phyloP scores from a whole-genome alignment of 2,888 invertebrate genomes.

The Disparrhopalites patrizii region DNA sequence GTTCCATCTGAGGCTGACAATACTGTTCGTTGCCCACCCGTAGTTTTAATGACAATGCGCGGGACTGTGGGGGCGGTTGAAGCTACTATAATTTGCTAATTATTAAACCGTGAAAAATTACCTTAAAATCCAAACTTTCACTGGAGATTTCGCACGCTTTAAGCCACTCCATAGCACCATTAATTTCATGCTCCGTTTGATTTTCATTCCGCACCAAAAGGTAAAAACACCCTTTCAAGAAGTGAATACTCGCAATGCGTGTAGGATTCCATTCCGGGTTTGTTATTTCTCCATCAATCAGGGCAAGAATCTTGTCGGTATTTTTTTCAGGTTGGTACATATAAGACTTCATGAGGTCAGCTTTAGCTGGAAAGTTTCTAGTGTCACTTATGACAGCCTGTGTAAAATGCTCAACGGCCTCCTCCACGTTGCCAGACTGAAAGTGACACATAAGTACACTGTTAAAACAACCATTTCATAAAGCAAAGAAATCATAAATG shows the following conservation, averaged over 20 bases:
- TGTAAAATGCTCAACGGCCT: conserved; percentile 1
- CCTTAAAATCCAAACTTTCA: conserved; percentile 5
- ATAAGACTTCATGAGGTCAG: conserved; percentile 8
- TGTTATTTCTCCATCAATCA: neutral
- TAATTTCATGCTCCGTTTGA: neutral
- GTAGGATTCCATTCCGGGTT: neutral
- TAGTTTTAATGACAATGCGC: conserved; percentile 39
- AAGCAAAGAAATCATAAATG: too few relatives aligned
- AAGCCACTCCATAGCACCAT: conserved; percentile 5
- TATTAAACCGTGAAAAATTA: too few relatives aligned
- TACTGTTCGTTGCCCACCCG: conserved; percentile 36
- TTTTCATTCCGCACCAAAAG: neutral
- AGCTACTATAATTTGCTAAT: too few relatives aligned
- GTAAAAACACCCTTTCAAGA: conserved; percentile 5
- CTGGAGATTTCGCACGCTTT: conserved; percentile 6
- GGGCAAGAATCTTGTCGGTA: neutral
- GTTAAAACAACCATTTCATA: too few relatives aligned
- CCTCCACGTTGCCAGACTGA: conserved; percentile 1
- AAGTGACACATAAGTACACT: neutral
- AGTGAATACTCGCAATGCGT: conserved; percentile 3
- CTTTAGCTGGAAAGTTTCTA: conserved; percentile 16
- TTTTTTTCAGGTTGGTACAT: conserved; percentile 8
- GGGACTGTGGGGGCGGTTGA: conserved; percentile 24
- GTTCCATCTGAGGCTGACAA: conserved; percentile 21
- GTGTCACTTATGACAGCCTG: neutral